These are phyloP conservation scores for Odontocerum albicorne DNA, from an alignment of 2,888 invertebrate species.

Conservation along the genomic window DNA sequence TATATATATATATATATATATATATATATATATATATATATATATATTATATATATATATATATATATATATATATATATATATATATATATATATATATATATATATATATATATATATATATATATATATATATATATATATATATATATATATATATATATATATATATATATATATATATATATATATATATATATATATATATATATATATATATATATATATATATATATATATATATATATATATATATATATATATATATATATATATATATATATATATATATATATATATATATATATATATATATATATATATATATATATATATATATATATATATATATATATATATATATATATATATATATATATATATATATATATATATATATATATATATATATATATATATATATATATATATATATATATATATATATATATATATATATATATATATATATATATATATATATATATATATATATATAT, in stretches of 20 bases:
- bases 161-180: slow-evolving; percentile 31
- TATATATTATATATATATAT: not conserved
- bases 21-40: not conserved
- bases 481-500: not conserved
- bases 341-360: not conserved
- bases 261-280: not conserved
- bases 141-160: slow-evolving; percentile 31
- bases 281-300: not conserved
- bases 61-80: not conserved
- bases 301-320: slow-evolving; percentile 41
- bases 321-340: slow-evolving; percentile 1
- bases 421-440: no score
- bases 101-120: not conserved
- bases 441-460: not conserved
- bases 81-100: not conserved
- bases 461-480: not conserved
- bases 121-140: not conserved
- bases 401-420: not conserved
- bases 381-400: not conserved
- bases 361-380: not conserved
- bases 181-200: not conserved
- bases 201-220: slow-evolving; percentile 12
- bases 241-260: not conserved
- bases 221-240: slow-evolving; percentile 11
- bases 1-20: not conserved